phyloP scores from a whole-genome alignment of 2,888 invertebrate genomes.

The Mamestra brassicae region DNA sequence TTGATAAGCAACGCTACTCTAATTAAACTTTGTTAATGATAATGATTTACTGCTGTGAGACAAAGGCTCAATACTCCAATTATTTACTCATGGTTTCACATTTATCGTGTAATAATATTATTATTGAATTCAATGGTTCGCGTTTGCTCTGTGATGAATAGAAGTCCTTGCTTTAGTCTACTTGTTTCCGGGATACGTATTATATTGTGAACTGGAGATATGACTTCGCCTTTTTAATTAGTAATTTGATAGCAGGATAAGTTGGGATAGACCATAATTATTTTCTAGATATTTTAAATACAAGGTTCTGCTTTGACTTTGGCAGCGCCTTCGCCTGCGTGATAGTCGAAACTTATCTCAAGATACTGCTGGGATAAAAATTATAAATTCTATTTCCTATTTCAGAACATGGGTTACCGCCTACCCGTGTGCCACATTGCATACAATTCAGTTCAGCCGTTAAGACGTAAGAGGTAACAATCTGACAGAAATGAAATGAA shows the following conservation, averaged over 20 bases:
- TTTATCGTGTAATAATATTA: conserved; percentile 9
- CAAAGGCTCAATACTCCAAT: conserved; percentile 39
- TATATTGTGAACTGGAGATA: neutral
- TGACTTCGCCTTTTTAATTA: neutral
- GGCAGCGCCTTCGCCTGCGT: too few species aligned
- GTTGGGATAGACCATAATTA: neutral
- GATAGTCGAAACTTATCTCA: too few species aligned
- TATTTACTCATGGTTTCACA: conserved; percentile 26
- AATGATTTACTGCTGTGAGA: conserved; percentile 67
- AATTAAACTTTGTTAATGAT: conserved; percentile 73
- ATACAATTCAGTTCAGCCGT: too few species aligned
- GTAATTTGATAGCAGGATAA: neutral
- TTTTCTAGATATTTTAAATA: too few species aligned
- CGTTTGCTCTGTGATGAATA: neutral
- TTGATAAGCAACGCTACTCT: conserved; percentile 77
- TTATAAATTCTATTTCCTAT: too few species aligned
- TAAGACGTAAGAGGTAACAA: too few species aligned
- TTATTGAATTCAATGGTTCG: conserved; percentile 34
- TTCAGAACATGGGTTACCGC: too few species aligned
- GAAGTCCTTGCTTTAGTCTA: neutral
- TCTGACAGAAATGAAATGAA: too few species aligned
- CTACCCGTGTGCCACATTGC: too few species aligned
- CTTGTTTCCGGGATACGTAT: neutral
- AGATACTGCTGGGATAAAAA: too few species aligned
- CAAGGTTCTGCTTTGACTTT: too few species aligned